phyloP scores from a whole-genome alignment of 2,797 vertebrate genomes.

The Calcarius lapponicus region DNA sequence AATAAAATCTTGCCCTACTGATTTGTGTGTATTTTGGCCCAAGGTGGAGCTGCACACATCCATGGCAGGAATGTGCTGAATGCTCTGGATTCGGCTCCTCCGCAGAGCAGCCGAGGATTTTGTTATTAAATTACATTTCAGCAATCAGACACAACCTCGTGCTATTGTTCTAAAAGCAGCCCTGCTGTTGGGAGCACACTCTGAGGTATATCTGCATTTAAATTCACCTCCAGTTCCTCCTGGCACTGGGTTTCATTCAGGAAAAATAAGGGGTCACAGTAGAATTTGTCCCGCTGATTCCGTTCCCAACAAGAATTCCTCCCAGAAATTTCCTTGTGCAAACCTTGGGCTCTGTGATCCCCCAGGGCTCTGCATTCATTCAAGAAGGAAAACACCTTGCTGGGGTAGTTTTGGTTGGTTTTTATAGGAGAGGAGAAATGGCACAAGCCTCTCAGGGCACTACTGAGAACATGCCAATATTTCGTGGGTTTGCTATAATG shows the following conservation, averaged over 20 bases:
- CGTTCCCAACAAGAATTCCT: background rate
- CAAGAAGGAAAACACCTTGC: background rate
- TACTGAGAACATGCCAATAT: background rate
- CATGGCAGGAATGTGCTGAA: conserved; percentile 58
- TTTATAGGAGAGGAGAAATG: background rate
- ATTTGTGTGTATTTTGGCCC: conserved; percentile 39
- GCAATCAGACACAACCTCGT: background rate
- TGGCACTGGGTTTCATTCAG: background rate
- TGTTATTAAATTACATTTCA: conserved; percentile 7
- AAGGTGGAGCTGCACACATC: background rate
- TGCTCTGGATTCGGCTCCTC: conserved; percentile 21
- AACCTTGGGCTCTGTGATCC: background rate
- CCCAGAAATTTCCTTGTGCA: background rate
- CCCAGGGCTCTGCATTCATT: background rate
- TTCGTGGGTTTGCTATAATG: background rate
- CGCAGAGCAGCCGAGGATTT: background rate
- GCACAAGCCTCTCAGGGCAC: background rate
- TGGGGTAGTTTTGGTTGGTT: background rate
- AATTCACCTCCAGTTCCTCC: background rate
- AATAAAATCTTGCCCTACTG: background rate
- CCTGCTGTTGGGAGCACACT: background rate
- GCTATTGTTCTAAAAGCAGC: background rate
- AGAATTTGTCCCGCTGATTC: background rate
- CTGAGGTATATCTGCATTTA: background rate
- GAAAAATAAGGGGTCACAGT: background rate